Conservation (phyloP, 2,888 invertebrate genomes). For the Copidosoma aretas region DNA sequence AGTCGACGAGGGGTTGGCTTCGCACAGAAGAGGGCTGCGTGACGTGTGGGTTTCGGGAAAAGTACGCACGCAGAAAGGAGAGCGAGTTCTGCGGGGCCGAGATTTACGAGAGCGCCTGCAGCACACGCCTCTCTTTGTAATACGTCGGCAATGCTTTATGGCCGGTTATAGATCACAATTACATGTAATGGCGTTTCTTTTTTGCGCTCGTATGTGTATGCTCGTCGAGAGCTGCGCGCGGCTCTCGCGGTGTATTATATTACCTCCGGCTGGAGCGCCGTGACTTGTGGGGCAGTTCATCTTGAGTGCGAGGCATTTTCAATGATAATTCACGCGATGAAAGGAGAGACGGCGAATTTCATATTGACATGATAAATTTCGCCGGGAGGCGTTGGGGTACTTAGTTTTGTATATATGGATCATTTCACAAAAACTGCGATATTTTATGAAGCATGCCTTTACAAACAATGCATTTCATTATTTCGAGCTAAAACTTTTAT, state of each 20-base stretch:
- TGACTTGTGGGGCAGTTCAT: not conserved
- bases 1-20: conserved; percentile 27
- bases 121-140: conserved; percentile 48
- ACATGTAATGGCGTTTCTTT: conserved; percentile 56
- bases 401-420: no score
- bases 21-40: conserved; percentile 7
- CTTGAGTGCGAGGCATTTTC: not conserved
- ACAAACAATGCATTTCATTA: no score
- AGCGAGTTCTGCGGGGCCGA: conserved; percentile 52
- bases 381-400: no score
- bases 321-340: not conserved
- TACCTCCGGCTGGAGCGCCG: conserved; percentile 6
- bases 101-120: conserved; percentile 36
- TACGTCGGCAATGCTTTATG: conserved; percentile 57
- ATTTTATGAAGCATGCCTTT: no score
- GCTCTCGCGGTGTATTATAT: conserved; percentile 7
- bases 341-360: not conserved
- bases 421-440: no score
- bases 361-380: no score
- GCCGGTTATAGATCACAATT: conserved; percentile 60
- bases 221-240: not conserved
- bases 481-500: no score
- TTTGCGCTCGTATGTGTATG: conserved; percentile 17
- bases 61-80: conserved; percentile 32
- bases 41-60: conserved; percentile 35